Conservation (phyloP, 2,888 invertebrate genomes). For the Hemistola chrysoprasaria region DNA sequence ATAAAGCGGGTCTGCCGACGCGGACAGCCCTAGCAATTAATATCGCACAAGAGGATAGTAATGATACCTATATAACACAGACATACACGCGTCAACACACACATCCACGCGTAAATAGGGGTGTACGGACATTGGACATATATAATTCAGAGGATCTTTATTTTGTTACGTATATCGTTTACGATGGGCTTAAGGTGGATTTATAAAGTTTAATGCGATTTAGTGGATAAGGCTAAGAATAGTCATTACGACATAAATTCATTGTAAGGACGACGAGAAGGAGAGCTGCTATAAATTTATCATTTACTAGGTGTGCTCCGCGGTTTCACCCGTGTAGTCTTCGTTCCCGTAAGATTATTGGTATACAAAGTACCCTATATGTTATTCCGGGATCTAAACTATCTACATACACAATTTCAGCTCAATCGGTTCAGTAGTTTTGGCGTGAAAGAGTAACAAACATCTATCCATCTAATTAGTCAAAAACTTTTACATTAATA, state of each 20-base stretch:
- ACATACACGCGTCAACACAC: constrained; percentile 13
- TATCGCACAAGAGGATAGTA: constrained; percentile 74
- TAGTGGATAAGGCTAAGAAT: constrained; percentile 9
- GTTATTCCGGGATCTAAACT: too few relatives aligned
- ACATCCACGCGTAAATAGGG: constrained; percentile 32
- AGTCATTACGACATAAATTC: not conserved
- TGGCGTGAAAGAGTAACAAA: too few relatives aligned
- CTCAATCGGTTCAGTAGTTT: too few relatives aligned
- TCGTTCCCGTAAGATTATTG: too few relatives aligned
- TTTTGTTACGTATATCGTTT: constrained; percentile 20
- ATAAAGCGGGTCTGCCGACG: constrained; percentile 65
- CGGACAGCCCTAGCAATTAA: constrained; percentile 73
- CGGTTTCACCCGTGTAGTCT: too few relatives aligned
- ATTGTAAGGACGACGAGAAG: too few relatives aligned
- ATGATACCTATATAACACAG: constrained; percentile 53
- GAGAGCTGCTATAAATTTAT: too few relatives aligned
- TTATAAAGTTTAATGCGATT: constrained; percentile 14
- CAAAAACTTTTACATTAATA: too few relatives aligned
- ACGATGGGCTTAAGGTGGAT: constrained; percentile 6
- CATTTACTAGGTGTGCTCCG: too few relatives aligned
- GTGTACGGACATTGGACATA: constrained; percentile 45
- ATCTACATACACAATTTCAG: too few relatives aligned
- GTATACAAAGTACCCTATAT: too few relatives aligned
- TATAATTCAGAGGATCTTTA: constrained; percentile 50
- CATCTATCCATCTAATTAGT: too few relatives aligned